Evolutionary conservation across 2,113 vertebrate species (phyloP), one percentile per base, ranked within the genome.

Genomic region (Tinamus guttatus): DNA sequence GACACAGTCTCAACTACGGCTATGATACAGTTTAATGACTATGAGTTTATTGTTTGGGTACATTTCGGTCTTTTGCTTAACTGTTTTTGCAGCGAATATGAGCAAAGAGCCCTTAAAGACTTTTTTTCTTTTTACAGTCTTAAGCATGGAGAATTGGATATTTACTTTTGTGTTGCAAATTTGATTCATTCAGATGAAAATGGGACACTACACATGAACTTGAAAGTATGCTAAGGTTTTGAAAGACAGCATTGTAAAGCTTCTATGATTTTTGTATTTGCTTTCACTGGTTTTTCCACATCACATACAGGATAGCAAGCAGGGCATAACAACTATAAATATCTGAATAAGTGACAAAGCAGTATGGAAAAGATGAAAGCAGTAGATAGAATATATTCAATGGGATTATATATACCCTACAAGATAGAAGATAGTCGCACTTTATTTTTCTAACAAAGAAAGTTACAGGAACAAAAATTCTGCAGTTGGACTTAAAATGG

Each of bases 391-490:
- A 81, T 45, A n/a, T 43, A 52, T 63, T 81, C 36, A 54, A 32
- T 74, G 59, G 75, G 40, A 90, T 43, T 80, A 67, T 65, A 22
- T 89, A 85, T 47, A 80, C 19, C 40, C 43, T 73, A 56, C 69
- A 68, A 91, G 52, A 89, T 15, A 75, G 69, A 94, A 97, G 91
- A 97, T 45, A 77, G 69, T 84, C 5, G 10, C 76, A 40, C 45
- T 68, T 91, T 70, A 69, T 82, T 94, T 94, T 87, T 83, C 83
- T 88, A 68, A 83, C 62, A 77, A 93, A 91, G 89, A 83, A 94
- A 93, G 88, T 60, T 78, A 86, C 5, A 41, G 38, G 68, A 89
- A 38, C 56, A 96, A 94, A 69, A 27, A 76, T 81, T 69, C 54
- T 43, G 81, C 84, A 83, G 94, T 16, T 83, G 76, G 60, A 13